Evolutionary conservation across 2,113 vertebrate species (phyloP), one percentile per base, ranked within the genome.

Genomic region (Thryonomys swinderianus): DNA sequence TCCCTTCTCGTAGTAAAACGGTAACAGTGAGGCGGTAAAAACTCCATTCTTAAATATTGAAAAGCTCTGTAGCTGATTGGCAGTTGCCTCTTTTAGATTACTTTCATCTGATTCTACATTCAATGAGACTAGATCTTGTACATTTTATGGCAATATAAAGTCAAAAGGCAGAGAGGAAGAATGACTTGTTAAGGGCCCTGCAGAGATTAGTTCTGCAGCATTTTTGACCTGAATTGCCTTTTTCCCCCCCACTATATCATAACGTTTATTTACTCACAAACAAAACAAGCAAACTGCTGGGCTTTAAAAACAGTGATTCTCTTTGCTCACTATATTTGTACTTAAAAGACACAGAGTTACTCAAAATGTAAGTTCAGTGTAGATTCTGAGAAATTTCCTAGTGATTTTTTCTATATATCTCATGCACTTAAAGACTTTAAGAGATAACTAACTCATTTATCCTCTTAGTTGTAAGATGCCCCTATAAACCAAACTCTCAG

Each of bases 181-280:
- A 17, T 2, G 40, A 16, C 0, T 14, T 13, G 14, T 20, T 20
- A 14, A 2, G 32, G 18, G 30, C 48, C 18, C 25, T 42, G 11
- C 6, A 16, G 1, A 0, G 23, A 42, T 30, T 32, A 1, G 27
- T 16, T 32, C 42, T 17, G 32, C n/a, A 55, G 14, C 7, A 34
- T 32, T 12, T 51, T 45, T 16, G 32, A 17, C n/a, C n/a, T 2
- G 10, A 0, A 5, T 3, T 10, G 7, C 13, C 7, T 48, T 7
- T 5, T 23, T 37, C 13, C 48, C 51, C 13, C 48, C 51, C n/a
- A 2, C 20, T 66, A 0, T 3, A 16, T 25, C 12, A 27, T 1
- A 13, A 1, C 3, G 7, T 11, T 42, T 48, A 20, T 40, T 55
- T 42, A 23, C 79, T n/a, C 7, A 45, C 1, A 45, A 73, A 57